These are phyloP conservation scores for Tyria jacobaeae DNA, from an alignment of 2,888 invertebrate genomes.

Conservation along the genomic window DNA sequence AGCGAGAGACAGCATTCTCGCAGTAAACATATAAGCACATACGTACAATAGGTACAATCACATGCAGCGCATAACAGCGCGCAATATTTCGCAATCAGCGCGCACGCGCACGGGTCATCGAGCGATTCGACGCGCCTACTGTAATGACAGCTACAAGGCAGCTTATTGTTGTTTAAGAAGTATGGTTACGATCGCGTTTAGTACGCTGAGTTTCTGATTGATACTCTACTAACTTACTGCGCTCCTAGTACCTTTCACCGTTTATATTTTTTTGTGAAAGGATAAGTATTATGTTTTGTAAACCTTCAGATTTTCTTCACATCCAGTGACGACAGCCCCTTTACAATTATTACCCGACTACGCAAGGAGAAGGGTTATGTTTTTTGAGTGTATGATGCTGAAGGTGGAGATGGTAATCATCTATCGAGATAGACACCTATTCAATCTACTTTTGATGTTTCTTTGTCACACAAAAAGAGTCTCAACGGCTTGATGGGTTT, in stretches of 20 bases:
- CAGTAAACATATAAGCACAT: neutral
- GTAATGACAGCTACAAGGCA: conserved; percentile 36
- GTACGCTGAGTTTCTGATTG: neutral
- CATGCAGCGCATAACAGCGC: conserved; percentile 17
- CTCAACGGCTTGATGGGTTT: no score
- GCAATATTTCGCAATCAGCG: conserved; percentile 44
- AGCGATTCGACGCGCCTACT: conserved; percentile 46
- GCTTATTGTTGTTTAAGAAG: conserved; percentile 27
- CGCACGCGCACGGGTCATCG: conserved; percentile 42
- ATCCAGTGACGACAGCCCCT: no score
- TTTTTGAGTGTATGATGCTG: no score
- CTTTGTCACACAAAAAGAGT: no score
- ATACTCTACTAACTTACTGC: neutral
- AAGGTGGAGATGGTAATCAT: no score
- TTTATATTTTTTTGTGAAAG: neutral
- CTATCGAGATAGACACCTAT: no score
- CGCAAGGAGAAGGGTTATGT: no score
- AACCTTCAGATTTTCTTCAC: no score
- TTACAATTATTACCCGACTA: no score
- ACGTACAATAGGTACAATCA: conserved; percentile 11
- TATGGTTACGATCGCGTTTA: neutral
- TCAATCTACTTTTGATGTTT: no score
- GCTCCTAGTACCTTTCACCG: neutral
- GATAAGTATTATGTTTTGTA: no score
- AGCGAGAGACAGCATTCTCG: neutral